These are phyloP conservation scores for Drosophila vallismaia DNA, from an alignment of 2,888 invertebrate species.

Conservation along the genomic window DNA sequence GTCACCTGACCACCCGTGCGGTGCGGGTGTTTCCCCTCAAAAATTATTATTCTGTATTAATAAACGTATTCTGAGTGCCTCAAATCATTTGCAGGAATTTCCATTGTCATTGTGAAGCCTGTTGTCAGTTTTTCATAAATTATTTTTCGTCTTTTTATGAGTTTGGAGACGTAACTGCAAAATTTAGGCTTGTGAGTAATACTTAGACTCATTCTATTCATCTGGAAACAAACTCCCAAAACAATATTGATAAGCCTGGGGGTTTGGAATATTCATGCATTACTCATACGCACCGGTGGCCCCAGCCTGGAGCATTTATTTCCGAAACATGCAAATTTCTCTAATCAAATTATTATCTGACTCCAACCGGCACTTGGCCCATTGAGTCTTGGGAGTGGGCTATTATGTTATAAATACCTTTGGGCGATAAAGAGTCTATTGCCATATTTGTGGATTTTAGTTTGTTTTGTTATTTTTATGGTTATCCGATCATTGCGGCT, in stretches of 20 bases:
- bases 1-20: conserved; percentile 60
- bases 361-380: background rate
- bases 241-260: background rate
- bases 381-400: background rate
- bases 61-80: background rate
- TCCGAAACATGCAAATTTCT: conserved; percentile 5
- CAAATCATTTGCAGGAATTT: background rate
- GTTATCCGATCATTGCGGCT: conserved; percentile 12
- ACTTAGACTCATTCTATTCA: background rate
- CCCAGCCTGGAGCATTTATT: conserved; percentile 1
- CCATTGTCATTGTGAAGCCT: conserved; percentile 38
- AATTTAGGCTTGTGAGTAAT: background rate
- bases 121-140: conserved; percentile 50
- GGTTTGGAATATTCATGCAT: conserved; percentile 5
- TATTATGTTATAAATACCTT: conserved; percentile 15
- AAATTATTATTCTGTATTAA: background rate
- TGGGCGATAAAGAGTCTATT: conserved; percentile 9
- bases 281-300: conserved; percentile 37
- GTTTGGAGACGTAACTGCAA: background rate
- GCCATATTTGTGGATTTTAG: conserved; percentile 17
- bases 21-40: conserved; percentile 41
- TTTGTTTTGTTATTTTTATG: conserved; percentile 5
- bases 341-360: conserved; percentile 6
- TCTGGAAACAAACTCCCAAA: background rate
- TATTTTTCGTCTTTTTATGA: background rate